Percentiles rank a stretch among this genome's conserved stretches.
Conservation (phyloP, 2,888 invertebrate genomes). For the Polyommatus icarus region DNA sequence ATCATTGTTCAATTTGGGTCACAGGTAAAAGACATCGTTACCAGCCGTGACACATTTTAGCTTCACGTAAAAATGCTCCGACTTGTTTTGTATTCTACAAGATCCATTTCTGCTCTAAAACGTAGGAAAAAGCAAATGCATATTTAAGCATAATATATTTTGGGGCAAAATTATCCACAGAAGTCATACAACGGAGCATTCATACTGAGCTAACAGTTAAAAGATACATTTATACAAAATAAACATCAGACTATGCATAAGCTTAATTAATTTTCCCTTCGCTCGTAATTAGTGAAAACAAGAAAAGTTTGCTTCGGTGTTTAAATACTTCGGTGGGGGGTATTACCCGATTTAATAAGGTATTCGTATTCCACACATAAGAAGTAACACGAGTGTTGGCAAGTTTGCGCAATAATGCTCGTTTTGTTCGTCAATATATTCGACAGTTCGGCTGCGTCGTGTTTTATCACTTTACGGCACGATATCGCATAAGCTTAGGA, state of each 20-base stretch:
- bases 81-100: conserved; percentile 10
- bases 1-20: conserved; percentile 29
- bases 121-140: neutral
- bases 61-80: conserved; percentile 14
- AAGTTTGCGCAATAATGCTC: conserved; percentile 70
- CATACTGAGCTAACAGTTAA: neutral
- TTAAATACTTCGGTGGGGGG: neutral
- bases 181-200: neutral
- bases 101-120: neutral
- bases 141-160: neutral
- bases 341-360: neutral
- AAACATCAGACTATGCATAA: conserved; percentile 1
- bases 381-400: conserved; percentile 68
- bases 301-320: conserved; percentile 7
- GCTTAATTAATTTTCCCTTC: conserved; percentile 18
- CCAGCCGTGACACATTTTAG: conserved; percentile 23
- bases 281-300: neutral
- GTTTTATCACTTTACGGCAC: conserved; percentile 79
- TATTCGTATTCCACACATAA: conserved; percentile 41
- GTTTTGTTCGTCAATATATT: conserved; percentile 76
- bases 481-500: conserved; percentile 72
- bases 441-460: conserved; percentile 64
- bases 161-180: neutral
- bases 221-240: neutral
- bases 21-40: conserved; percentile 29